Evolutionary conservation across 2,888 invertebrate species (phyloP).

Genomic region (Pandemis heparana): DNA sequence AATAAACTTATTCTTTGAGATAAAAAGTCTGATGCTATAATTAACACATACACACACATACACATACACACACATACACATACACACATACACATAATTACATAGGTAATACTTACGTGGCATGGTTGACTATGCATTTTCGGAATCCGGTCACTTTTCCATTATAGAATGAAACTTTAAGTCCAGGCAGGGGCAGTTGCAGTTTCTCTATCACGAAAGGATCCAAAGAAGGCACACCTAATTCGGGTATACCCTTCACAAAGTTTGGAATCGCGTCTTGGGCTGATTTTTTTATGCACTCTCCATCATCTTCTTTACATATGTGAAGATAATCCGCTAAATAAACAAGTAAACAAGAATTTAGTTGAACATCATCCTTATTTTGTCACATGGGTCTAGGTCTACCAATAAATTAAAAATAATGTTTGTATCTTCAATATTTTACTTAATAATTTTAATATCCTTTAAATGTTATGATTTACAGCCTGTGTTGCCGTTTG

Average conservation of each 20-base stretch:
- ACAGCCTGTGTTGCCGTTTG: too few species aligned
- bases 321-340: constrained; percentile 77
- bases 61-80: too few species aligned
- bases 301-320: constrained; percentile 67
- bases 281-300: constrained; percentile 69
- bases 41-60: too few species aligned
- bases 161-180: constrained; percentile 74
- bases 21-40: too few species aligned
- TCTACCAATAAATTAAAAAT: too few species aligned
- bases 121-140: constrained; percentile 73
- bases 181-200: constrained; percentile 67
- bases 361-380: background rate
- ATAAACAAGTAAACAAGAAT: constrained; percentile 45
- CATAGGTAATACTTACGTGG: constrained; percentile 74
- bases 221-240: constrained; percentile 66
- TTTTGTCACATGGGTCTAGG: background rate
- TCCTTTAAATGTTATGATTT: too few species aligned
- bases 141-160: constrained; percentile 76
- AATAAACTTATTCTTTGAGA: too few species aligned
- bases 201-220: constrained; percentile 76
- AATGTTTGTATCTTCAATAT: too few species aligned
- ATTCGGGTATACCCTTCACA: constrained; percentile 70
- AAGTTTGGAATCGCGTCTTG: constrained; percentile 74
- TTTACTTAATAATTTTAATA: too few species aligned
- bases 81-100: too few species aligned